Evolutionary conservation across 2,888 invertebrate species (phyloP), one percentile per base, ranked within the genome.

Genomic region (Subacronicta megacephala): DNA sequence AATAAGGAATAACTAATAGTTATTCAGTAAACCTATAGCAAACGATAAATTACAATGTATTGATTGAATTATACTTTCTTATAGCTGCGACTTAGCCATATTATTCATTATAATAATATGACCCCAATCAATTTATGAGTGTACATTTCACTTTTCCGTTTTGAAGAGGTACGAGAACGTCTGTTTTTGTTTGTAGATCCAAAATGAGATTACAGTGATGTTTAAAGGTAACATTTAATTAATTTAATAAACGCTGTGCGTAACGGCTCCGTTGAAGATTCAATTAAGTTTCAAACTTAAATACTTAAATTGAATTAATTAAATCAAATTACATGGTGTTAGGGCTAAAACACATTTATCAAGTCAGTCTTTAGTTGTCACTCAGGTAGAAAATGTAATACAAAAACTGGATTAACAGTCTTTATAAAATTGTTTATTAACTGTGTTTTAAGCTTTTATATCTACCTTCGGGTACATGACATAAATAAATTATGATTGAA

Each of bases 201-300:
- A 51, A 75, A 74, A 72, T 68, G 60, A 72, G 70, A 77, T 77
- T 75, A 66, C 60, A 53, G 59, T 67, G 58, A 75, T 72, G 59
- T 70, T 75, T 71, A 51, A 67, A 75, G 70, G 72, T 51, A 71
- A 49, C 44, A 45, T 77, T 72, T 77, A 72, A 77, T 77, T 77
- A 77, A 77, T 70, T 67, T 70, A 75, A 77, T 77, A 72, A 77
- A 75, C 68, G 77, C 59, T 61, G 56, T 59, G 52, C 57, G 63
- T 62, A 62, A 70, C 65, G 53, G 60, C 57, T 50, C 58, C 18
- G 60, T 55, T 69, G 60, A 66, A 72, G 57, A 77, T 77, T 72
- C 72, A 68, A 77, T 77, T 72, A 72, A 70, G 70, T 77, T 77
- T 75, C 52, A 64, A 71, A 75, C 65, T 74, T 68, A 65, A 77